These are phyloP conservation scores for Holacanthella duospinosa DNA, from an alignment of 2,888 invertebrate genomes.

Conservation along the genomic window DNA sequence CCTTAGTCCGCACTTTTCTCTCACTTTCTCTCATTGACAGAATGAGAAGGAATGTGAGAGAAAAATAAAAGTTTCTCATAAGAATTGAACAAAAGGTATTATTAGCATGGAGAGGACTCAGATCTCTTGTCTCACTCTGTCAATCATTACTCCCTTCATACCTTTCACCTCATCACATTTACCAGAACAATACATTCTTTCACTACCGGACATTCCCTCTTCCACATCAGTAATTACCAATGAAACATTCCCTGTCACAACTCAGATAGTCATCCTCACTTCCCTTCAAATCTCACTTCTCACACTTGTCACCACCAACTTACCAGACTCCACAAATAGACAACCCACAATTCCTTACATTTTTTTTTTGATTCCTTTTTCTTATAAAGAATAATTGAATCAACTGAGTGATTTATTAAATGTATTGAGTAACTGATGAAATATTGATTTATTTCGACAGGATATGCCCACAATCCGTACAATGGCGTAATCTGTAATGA, in stretches of 20 bases:
- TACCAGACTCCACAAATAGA: too few relatives aligned
- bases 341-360: too few relatives aligned
- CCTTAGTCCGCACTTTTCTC: constrained; percentile 27
- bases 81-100: neutral
- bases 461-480: constrained; percentile 88
- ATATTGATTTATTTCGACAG: constrained; percentile 45
- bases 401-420: neutral
- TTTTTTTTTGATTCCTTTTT: too few relatives aligned
- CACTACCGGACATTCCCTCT: too few relatives aligned
- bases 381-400: neutral
- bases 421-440: constrained; percentile 1
- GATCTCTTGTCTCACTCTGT: neutral
- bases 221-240: too few relatives aligned
- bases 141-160: neutral
- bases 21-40: neutral
- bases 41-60: neutral
- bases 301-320: too few relatives aligned
- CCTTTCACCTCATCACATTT: neutral
- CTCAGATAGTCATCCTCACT: too few relatives aligned
- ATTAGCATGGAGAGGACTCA: neutral
- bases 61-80: neutral
- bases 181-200: too few relatives aligned
- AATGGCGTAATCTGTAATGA: constrained; percentile 98
- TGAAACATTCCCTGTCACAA: too few relatives aligned
- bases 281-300: too few relatives aligned